Evolutionary conservation across 2,113 vertebrate genomes (phyloP), one percentile per base, ranked within the genome.

Genomic region (Muntiacus reevesi): DNA sequence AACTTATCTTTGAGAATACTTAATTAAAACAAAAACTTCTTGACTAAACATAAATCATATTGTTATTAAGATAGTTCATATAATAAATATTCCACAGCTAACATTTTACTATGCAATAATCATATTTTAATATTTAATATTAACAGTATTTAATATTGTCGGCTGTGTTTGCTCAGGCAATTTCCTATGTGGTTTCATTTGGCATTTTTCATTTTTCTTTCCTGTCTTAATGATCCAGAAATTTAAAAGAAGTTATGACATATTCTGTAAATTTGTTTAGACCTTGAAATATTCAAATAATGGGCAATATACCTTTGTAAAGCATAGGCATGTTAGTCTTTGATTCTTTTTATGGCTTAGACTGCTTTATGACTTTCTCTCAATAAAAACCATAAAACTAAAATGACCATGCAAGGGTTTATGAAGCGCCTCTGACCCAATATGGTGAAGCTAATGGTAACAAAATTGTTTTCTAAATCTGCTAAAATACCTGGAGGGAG

Each of bases 331-430:
- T 97, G 82, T 36, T 92, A 94, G 88, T 89, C 88, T 97, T 98
- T 97, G 85, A 93, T 96, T 95, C 36, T 97, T 95, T 97, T 97
- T 95, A 97, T 88, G 82, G 47, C 85, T 97, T 96, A 88, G 74
- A 82, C 74, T 90, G 71, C 23, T 98, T 97, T 97, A 97, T 33
- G 88, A 88, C 67, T 92, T 96, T 97, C 81, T 97, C 96, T 98
- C 93, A 95, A 95, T 98, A 97, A 97, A 98, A 97, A 16, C 60
- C 87, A 96, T 97, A 98, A 98, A 98, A 97, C 97, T 97, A 97
- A 98, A 98, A 98, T 96, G 93, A 95, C 97, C 95, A 95, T 95
- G 93, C 88, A 92, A 96, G 76, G 47, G 95, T 97, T 98, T 98
- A 97, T 97, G 90, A 94, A 94, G 92, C 23, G 0, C 93, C 95